These are phyloP conservation scores for Drosophila dunni DNA, from an alignment of 1,140 invertebrate species.

Conservation along the genomic window DNA sequence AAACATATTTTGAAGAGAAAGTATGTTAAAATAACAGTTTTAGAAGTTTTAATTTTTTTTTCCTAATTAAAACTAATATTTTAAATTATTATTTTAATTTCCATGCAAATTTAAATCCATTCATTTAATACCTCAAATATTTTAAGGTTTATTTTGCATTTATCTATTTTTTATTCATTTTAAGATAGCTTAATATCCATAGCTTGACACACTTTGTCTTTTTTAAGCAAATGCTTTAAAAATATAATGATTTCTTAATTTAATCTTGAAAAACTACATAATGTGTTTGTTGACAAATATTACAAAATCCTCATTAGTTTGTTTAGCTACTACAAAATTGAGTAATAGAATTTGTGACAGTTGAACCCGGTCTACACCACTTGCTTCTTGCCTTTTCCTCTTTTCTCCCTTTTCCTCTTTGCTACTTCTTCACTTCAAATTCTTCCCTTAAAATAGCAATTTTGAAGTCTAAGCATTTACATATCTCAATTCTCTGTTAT, in stretches of 20 bases:
- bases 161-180: no score
- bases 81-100: no score
- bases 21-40: no score
- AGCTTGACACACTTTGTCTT: no score
- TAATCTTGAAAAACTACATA: background rate
- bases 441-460: conserved; percentile 9
- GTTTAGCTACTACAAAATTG: conserved; percentile 45
- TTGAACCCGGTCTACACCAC: background rate
- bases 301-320: conserved; percentile 58
- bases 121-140: no score
- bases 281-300: conserved; percentile 49
- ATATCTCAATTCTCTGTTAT: conserved; percentile 24
- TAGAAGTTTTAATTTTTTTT: background rate
- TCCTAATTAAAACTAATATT: background rate
- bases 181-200: no score
- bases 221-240: no score
- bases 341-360: conserved; percentile 40
- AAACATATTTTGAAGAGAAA: no score
- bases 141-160: no score
- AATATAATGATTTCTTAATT: background rate
- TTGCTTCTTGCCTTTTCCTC: background rate
- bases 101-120: no score
- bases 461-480: conserved; percentile 33
- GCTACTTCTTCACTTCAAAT: background rate
- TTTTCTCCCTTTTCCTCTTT: background rate